These are phyloP conservation scores for Ascaphus truei DNA, from an alignment of 2,113 vertebrate genomes.

Conservation along the genomic window DNA sequence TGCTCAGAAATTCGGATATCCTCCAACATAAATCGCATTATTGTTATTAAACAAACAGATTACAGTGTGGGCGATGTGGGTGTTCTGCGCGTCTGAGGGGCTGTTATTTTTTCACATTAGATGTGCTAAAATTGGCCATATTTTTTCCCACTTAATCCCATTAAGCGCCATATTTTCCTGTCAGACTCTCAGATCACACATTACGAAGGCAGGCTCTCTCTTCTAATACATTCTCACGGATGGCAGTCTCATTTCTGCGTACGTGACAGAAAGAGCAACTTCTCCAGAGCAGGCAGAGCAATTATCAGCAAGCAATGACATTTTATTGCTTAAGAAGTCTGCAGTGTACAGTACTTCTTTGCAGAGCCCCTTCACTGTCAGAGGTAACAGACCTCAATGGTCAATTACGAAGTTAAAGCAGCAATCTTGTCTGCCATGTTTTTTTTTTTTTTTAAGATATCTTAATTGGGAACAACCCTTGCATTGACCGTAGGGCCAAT, in stretches of 20 bases:
- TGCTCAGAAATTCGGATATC: slow-evolving; percentile 26
- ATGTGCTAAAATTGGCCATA: not conserved
- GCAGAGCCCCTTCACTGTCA: too few species aligned
- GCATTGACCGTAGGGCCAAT: too few species aligned
- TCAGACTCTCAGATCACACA: not conserved
- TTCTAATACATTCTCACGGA: not conserved
- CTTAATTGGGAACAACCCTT: too few species aligned
- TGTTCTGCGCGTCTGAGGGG: not conserved
- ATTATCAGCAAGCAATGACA: not conserved
- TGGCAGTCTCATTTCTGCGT: not conserved
- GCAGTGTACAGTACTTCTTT: too few species aligned
- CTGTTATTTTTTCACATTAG: not conserved
- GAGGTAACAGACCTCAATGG: too few species aligned
- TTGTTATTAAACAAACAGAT: slow-evolving; percentile 33
- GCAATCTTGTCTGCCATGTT: too few species aligned
- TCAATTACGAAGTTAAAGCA: too few species aligned
- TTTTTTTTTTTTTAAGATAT: too few species aligned
- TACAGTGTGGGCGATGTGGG: slow-evolving; percentile 13
- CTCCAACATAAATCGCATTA: slow-evolving; percentile 29
- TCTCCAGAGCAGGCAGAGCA: not conserved
- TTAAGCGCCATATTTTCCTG: not conserved
- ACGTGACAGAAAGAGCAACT: not conserved
- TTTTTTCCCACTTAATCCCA: not conserved
- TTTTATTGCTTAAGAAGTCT: not conserved
- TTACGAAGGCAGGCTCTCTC: not conserved